Evolutionary conservation across 2,113 vertebrate genomes (phyloP).

Genomic region (Nothobranchius kuhntae): DNA sequence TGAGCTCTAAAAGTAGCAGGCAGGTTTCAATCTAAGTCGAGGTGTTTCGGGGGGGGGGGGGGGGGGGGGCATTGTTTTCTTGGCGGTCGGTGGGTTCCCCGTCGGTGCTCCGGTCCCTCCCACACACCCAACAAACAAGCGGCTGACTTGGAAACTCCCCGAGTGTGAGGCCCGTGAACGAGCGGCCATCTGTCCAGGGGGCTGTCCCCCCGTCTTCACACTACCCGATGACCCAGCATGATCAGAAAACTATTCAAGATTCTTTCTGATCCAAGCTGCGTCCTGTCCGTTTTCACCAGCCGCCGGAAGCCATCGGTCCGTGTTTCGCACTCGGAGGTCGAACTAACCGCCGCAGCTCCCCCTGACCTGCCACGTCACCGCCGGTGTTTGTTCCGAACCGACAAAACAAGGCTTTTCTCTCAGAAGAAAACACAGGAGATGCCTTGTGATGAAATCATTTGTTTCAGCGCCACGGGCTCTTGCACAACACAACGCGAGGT

Average conservation of each 20-base stretch:
- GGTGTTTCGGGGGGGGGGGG: too few relatives aligned
- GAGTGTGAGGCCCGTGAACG: conserved; percentile 8
- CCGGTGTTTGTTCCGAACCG: conserved; percentile 21
- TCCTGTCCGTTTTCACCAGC: too few relatives aligned
- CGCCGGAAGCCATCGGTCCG: too few relatives aligned
- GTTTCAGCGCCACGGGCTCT: conserved; percentile 8
- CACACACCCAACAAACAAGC: not conserved
- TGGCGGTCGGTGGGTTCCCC: conserved; percentile 14
- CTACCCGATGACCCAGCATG: not conserved
- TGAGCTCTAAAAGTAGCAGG: not conserved
- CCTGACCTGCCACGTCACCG: not conserved
- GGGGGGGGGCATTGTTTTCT: conserved; percentile 10
- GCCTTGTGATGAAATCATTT: conserved; percentile 35
- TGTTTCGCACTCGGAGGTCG: not conserved
- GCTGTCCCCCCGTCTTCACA: conserved; percentile 6
- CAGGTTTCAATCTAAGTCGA: conserved; percentile 10
- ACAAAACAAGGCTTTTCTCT: conserved; percentile 18
- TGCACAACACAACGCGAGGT: conserved; percentile 27
- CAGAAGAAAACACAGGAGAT: conserved; percentile 2
- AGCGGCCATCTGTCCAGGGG: conserved; percentile 36
- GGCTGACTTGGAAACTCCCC: conserved; percentile 34
- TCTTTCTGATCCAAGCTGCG: not conserved
- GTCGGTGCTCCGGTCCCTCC: conserved; percentile 8
- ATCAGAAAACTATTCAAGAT: too few relatives aligned
- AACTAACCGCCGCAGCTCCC: not conserved